These are phyloP conservation scores for Theristicus caerulescens DNA, from an alignment of 2,113 vertebrate species.

Conservation along the genomic window DNA sequence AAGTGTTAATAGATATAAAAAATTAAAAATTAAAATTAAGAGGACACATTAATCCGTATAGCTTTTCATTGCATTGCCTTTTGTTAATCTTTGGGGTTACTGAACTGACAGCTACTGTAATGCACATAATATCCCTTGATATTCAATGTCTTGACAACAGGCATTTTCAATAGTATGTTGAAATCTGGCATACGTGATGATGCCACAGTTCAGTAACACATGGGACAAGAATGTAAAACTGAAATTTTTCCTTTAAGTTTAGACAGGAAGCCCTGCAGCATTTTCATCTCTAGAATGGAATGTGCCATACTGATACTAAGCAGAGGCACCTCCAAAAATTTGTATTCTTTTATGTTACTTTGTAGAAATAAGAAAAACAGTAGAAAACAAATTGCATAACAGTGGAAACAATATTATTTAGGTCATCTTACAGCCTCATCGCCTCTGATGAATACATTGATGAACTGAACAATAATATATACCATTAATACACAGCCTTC, in stretches of 20 bases:
- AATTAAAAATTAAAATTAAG: not conserved
- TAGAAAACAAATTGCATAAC: not conserved
- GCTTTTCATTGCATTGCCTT: not conserved
- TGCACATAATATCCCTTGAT: not conserved
- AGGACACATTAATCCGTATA: not conserved
- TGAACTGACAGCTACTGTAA: not conserved
- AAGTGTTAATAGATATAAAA: not conserved
- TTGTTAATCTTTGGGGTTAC: not conserved
- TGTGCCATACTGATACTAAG: not conserved
- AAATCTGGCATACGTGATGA: not conserved
- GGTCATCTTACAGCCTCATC: not conserved
- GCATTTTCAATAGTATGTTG: not conserved
- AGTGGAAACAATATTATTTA: not conserved
- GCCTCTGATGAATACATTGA: not conserved
- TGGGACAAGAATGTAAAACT: not conserved
- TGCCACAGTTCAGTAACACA: not conserved
- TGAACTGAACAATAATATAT: not conserved
- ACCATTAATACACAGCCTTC: not conserved
- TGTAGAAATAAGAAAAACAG: not conserved
- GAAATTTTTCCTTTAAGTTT: not conserved
- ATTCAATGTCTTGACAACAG: not conserved
- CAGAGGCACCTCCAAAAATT: not conserved
- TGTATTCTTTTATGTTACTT: not conserved
- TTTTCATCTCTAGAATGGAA: not conserved
- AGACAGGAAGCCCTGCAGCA: not conserved